Conservation (phyloP, 2,888 invertebrate genomes). For the Empis stercorea region DNA sequence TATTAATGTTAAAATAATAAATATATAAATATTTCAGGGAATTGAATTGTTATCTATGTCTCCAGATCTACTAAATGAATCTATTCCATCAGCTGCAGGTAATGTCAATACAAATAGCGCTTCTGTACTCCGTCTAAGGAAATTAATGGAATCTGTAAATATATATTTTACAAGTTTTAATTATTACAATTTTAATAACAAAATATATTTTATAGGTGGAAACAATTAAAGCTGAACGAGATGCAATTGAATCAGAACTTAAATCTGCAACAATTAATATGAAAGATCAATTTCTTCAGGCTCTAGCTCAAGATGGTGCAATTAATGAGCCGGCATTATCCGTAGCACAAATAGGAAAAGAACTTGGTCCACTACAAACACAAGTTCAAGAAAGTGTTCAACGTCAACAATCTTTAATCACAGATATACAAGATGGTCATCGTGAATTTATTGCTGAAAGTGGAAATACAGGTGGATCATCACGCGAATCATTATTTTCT, state of each 20-base stretch:
- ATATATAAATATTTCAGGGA: conserved; percentile 35
- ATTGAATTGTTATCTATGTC: conserved; percentile 72
- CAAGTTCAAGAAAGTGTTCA: conserved; percentile 63
- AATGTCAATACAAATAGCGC: conserved; percentile 44
- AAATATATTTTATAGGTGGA: conserved; percentile 51
- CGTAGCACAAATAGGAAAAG: conserved; percentile 55
- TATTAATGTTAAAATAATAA: neutral
- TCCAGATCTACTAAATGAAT: conserved; percentile 52
- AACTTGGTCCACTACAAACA: conserved; percentile 63
- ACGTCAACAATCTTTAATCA: conserved; percentile 55
- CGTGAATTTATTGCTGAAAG: conserved; percentile 40
- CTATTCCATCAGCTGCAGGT: conserved; percentile 52
- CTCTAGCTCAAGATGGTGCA: conserved; percentile 62
- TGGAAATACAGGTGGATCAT: conserved; percentile 47
- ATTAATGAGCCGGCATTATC: conserved; percentile 66
- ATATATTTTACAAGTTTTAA: neutral
- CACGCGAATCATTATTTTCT: conserved; percentile 67
- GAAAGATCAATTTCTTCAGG: conserved; percentile 63
- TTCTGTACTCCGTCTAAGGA: conserved; percentile 52
- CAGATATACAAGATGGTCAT: conserved; percentile 49
- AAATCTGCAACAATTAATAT: conserved; percentile 69
- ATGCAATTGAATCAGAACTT: conserved; percentile 75
- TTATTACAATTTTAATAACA: neutral
- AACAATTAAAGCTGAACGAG: conserved; percentile 75
- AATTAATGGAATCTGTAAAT: conserved; percentile 61